Conservation (phyloP, 2,888 invertebrate genomes). For the Cantharis rustica region DNA sequence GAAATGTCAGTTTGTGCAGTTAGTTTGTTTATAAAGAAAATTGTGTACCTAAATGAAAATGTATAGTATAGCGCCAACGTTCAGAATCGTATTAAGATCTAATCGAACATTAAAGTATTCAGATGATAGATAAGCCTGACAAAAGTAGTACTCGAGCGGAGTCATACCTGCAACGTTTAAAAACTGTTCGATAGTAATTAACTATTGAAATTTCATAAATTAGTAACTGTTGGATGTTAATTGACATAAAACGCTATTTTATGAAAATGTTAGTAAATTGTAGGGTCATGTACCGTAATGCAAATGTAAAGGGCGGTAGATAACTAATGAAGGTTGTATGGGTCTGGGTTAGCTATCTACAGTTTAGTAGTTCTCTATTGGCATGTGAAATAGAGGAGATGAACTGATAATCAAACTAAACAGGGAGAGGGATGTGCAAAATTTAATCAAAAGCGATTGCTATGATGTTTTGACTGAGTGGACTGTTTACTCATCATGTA, state of each 20-base stretch:
- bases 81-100: slow-evolving; percentile 38
- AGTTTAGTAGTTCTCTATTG: slow-evolving; percentile 21
- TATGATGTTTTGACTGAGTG: slow-evolving; percentile 56
- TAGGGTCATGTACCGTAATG: slow-evolving; percentile 6
- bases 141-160: slow-evolving; percentile 6
- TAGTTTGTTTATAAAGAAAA: slow-evolving; percentile 40
- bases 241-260: background rate
- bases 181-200: background rate
- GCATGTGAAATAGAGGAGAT: slow-evolving; percentile 31
- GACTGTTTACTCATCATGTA: slow-evolving; percentile 50
- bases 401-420: slow-evolving; percentile 36
- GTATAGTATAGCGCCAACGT: slow-evolving; percentile 34
- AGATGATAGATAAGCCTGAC: slow-evolving; percentile 30
- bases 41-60: slow-evolving; percentile 46
- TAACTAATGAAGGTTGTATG: slow-evolving; percentile 8
- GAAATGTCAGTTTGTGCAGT: slow-evolving; percentile 49
- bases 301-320: slow-evolving; percentile 9
- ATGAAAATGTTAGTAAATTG: background rate
- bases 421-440: slow-evolving; percentile 46
- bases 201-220: background rate
- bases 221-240: background rate
- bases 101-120: slow-evolving; percentile 35
- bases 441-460: slow-evolving; percentile 58
- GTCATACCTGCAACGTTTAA: background rate
- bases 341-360: slow-evolving; percentile 20